phyloP scores from a whole-genome alignment of 2,888 invertebrate species.

The Nebria brevicollis region DNA sequence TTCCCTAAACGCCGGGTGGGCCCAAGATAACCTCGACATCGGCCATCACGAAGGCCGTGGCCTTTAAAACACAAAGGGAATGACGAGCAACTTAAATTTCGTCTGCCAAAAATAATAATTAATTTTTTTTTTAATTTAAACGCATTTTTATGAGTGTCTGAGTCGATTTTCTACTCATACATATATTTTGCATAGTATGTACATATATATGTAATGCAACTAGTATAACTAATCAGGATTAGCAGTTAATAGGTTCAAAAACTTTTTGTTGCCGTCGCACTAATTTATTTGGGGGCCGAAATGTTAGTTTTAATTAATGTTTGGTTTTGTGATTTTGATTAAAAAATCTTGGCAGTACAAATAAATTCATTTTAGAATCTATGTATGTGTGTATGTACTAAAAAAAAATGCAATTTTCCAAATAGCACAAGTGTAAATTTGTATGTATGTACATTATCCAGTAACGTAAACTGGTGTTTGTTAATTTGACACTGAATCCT shows the following conservation, averaged over 20 bases:
- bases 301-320: too few relatives aligned
- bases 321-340: too few relatives aligned
- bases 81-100: conserved; percentile 19
- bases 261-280: too few relatives aligned
- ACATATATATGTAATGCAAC: background rate
- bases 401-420: background rate
- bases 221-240: background rate
- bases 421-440: background rate
- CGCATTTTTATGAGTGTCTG: background rate
- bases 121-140: background rate
- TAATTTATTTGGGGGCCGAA: too few relatives aligned
- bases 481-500: conserved; percentile 46
- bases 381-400: background rate
- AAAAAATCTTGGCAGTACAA: too few relatives aligned
- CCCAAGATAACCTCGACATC: conserved; percentile 26
- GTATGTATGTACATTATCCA: background rate
- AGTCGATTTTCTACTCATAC: background rate
- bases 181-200: background rate
- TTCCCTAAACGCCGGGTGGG: conserved; percentile 46
- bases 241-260: too few relatives aligned
- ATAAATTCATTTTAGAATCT: background rate
- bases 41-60: conserved; percentile 54
- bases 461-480: background rate
- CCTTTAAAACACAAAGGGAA: conserved; percentile 52
- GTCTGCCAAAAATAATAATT: conserved; percentile 23